Percentiles rank a stretch among this genome's conserved stretches.
Conservation (phyloP, 2,888 invertebrate genomes). For the Allygus modestus region DNA sequence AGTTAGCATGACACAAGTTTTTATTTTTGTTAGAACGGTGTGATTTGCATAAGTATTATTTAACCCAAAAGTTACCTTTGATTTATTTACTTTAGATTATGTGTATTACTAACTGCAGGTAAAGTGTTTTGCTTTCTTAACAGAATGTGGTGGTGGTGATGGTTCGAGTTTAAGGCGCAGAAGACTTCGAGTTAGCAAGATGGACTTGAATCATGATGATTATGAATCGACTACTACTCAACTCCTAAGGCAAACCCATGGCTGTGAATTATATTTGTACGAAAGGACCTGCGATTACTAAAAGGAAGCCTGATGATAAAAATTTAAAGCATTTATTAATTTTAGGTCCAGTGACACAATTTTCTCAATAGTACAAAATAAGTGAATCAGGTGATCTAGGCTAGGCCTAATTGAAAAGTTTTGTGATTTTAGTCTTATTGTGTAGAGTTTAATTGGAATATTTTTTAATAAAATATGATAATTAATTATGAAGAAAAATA, state of each 20-base stretch:
- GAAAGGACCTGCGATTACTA: constrained; percentile 42
- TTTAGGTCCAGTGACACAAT: background rate
- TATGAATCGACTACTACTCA: background rate
- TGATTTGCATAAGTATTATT: constrained; percentile 28
- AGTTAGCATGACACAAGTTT: background rate
- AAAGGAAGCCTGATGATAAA: background rate
- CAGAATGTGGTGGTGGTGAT: constrained; percentile 39
- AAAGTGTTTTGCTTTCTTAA: constrained; percentile 44
- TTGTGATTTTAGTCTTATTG: background rate
- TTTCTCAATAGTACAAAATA: background rate
- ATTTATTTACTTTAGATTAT: background rate
- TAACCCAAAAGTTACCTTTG: constrained; percentile 11
- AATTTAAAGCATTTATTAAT: background rate
- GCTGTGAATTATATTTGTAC: constrained; percentile 41
- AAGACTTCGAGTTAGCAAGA: background rate
- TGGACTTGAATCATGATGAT: constrained; percentile 10
- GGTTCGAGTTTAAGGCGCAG: background rate
- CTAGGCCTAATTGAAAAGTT: background rate
- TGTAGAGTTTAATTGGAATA: background rate
- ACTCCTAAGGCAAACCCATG: constrained; percentile 41
- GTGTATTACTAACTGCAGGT: constrained; percentile 30
- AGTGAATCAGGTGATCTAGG: background rate
- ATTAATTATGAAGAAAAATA: too few species aligned
- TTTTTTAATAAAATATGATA: background rate
- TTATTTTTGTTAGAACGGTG: background rate